Evolutionary conservation across 1,140 invertebrate genomes (phyloP).

Genomic region (Cylas formicarius): DNA sequence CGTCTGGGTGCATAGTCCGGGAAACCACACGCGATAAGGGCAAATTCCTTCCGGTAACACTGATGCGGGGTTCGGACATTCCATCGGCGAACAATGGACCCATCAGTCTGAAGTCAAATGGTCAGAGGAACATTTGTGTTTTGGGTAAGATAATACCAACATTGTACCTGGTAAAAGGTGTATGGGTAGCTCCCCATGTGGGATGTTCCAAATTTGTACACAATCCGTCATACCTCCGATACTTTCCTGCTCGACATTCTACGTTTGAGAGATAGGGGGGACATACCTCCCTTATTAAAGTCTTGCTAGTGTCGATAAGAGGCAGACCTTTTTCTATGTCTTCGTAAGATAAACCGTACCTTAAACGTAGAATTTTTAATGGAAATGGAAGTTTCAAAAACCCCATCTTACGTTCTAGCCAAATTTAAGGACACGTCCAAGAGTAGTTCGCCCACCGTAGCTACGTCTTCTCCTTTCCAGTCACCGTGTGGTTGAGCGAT

Average conservation of each 20-base stretch:
- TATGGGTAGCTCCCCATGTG: slow-evolving; percentile 80
- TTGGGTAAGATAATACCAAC: slow-evolving; percentile 2
- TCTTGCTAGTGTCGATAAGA: slow-evolving; percentile 83
- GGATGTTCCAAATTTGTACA: slow-evolving; percentile 90
- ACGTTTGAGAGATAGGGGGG: slow-evolving; percentile 81
- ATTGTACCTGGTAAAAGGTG: slow-evolving; percentile 69
- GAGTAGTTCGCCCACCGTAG: slow-evolving; percentile 75
- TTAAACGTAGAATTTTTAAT: slow-evolving; percentile 39
- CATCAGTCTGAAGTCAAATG: slow-evolving; percentile 51
- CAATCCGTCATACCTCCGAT: slow-evolving; percentile 80
- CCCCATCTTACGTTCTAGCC: slow-evolving; percentile 67
- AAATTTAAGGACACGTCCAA: slow-evolving; percentile 78
- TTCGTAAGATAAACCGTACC: slow-evolving; percentile 75
- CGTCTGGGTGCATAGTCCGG: slow-evolving; percentile 82
- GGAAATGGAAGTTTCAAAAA: slow-evolving; percentile 1
- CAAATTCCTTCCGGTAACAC: slow-evolving; percentile 62
- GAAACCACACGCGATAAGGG: slow-evolving; percentile 79
- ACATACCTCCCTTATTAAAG: slow-evolving; percentile 78
- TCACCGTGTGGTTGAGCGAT: slow-evolving; percentile 65
- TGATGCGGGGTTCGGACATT: slow-evolving; percentile 71
- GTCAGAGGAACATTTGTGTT: slow-evolving; percentile 1
- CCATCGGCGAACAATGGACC: slow-evolving; percentile 73
- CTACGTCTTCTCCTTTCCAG: slow-evolving; percentile 73
- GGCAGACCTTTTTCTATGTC: slow-evolving; percentile 84
- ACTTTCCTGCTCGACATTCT: slow-evolving; percentile 83